Evolutionary conservation across 2,888 invertebrate species (phyloP), one percentile per base, ranked within the genome.

Genomic region (Chrysodeixis includens): DNA sequence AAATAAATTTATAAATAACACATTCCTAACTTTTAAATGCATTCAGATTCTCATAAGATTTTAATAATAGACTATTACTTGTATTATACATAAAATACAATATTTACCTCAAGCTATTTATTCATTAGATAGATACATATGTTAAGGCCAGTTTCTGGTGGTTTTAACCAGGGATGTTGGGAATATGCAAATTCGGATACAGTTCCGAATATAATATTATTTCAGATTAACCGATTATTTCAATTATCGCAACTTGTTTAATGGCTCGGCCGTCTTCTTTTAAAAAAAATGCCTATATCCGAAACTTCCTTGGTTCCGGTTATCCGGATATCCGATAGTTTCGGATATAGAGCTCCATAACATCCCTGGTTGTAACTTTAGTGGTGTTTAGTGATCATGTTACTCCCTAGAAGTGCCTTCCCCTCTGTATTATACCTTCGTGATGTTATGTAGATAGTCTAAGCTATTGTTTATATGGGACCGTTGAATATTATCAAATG

Each of bases 371-470:
- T 14, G 49, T 30, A 1, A 44, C 44, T 14, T 46, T 51, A 61
- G 57, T 18, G 14, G 44, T 46, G 61, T 57, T 56, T 46, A 30
- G 35, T 62, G 32, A 64, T 66, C 18, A 30, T 32, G 67, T 61
- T 77, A 82, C 81, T 85, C 82, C 76, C 77, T 87, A 84, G 84
- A 89, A 89, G 90, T 90, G 90, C 90, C 90, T 90, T 90, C 88
- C 83, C 80, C 75, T 72, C 74, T 79, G 82, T 78, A 68, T 68
- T 74, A 63, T 71, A 77, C 76, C 76, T 60, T 77, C 71, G 74
- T 79, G 76, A 66, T 81, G 80, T 77, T 69, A 69, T 66, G 46
- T 79, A 81, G 65, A 63, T 66, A 65, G 76, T 73, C 35, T 85
- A 82, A 79, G 81, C 61, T 81, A 82, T 81, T 87, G 80, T 86